These are phyloP conservation scores for Colistium nudipinnis DNA, from an alignment of 2,113 vertebrate genomes.

Conservation along the genomic window DNA sequence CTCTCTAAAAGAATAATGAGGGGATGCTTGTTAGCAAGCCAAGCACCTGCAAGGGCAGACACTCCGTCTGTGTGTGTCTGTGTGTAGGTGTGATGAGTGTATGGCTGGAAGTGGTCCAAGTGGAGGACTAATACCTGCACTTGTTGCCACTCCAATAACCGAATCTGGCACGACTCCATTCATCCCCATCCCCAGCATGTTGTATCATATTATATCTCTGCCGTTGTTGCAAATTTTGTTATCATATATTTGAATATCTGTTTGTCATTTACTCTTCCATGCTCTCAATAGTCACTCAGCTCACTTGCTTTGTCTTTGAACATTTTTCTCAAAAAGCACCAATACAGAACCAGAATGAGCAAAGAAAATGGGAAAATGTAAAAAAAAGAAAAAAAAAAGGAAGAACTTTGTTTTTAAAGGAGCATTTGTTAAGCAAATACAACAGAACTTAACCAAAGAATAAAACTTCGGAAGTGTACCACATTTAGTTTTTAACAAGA, in stretches of 20 bases:
- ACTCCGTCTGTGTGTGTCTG: slow-evolving; percentile 36
- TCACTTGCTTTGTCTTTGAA: neutral
- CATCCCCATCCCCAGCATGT: slow-evolving; percentile 25
- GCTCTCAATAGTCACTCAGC: neutral
- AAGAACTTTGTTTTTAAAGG: too few species aligned
- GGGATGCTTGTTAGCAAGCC: slow-evolving; percentile 65
- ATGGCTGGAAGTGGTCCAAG: slow-evolving; percentile 60
- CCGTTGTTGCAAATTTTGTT: neutral
- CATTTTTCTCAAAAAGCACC: neutral
- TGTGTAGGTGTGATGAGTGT: slow-evolving; percentile 37
- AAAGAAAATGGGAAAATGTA: neutral
- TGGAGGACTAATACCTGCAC: slow-evolving; percentile 56
- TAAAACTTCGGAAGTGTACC: neutral
- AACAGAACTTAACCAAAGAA: too few species aligned
- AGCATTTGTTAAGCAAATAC: too few species aligned
- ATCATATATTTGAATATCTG: neutral
- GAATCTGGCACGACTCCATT: slow-evolving; percentile 47
- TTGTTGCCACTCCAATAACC: slow-evolving; percentile 57
- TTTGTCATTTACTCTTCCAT: neutral
- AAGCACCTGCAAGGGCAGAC: slow-evolving; percentile 76
- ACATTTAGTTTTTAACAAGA: neutral
- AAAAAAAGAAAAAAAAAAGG: neutral
- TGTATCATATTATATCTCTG: slow-evolving; percentile 7
- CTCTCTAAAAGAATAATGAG: slow-evolving; percentile 76
- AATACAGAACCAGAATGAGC: neutral